Conservation (phyloP, 2,888 invertebrate species). For the Chelonus formosanus region DNA sequence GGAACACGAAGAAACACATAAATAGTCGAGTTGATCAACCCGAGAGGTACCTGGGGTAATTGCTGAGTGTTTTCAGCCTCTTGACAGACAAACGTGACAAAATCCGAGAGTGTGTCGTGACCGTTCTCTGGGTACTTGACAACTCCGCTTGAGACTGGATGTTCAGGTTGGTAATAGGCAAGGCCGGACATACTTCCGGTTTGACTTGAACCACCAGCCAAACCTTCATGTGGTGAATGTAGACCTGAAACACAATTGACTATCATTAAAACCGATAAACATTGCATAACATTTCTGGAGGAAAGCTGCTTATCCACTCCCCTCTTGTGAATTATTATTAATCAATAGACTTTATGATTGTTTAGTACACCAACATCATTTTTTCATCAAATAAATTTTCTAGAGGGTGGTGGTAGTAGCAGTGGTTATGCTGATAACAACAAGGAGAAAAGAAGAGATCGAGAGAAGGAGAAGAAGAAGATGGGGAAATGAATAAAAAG, state of each 20-base stretch:
- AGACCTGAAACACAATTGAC: conserved; percentile 60
- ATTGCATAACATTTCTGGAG: conserved; percentile 6
- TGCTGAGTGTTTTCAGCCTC: conserved; percentile 84
- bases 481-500: too few species aligned
- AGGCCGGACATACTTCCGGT: conserved; percentile 59
- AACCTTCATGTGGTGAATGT: conserved; percentile 67
- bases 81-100: conserved; percentile 96
- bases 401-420: too few species aligned
- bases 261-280: conserved; percentile 47
- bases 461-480: too few species aligned
- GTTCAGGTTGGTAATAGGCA: conserved; percentile 70
- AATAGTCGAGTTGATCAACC: conserved; percentile 36
- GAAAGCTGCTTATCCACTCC: conserved; percentile 17
- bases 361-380: too few species aligned
- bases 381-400: too few species aligned
- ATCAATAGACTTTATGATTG: neutral
- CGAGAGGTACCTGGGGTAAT: conserved; percentile 74
- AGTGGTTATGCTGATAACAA: too few species aligned
- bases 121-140: conserved; percentile 84
- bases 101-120: conserved; percentile 92
- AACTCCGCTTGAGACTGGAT: conserved; percentile 64
- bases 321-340: neutral
- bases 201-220: conserved; percentile 68
- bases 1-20: conserved; percentile 49
- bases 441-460: too few species aligned